phyloP scores from a whole-genome alignment of 2,888 invertebrate genomes.

The Epirrhoe alternata region DNA sequence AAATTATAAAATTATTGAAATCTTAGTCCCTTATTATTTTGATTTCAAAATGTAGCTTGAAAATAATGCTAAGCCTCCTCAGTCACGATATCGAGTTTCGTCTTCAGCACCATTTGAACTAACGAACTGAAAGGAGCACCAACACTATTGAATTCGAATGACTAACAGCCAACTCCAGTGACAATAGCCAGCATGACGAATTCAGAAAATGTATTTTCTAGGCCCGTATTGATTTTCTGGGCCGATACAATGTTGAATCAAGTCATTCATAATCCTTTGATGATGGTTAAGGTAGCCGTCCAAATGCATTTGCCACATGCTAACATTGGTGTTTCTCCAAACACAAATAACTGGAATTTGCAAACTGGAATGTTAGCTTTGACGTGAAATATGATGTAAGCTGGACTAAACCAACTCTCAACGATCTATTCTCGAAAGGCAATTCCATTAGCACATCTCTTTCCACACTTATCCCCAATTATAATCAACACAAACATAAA shows the following conservation, averaged over 20 bases:
- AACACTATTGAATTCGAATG: background rate
- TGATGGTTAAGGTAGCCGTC: no score
- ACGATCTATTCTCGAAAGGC: background rate
- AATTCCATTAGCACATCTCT: conserved; percentile 23
- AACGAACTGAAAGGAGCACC: background rate
- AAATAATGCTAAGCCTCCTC: background rate
- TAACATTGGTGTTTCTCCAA: no score
- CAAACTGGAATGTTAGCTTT: background rate
- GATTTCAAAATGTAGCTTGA: background rate
- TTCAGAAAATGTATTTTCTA: no score
- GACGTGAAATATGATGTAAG: background rate
- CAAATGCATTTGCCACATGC: no score
- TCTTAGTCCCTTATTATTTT: no score
- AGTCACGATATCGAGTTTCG: background rate
- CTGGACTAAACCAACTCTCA: background rate
- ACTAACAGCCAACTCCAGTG: background rate
- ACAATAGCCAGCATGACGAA: background rate
- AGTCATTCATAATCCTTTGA: no score
- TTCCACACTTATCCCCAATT: conserved; percentile 30
- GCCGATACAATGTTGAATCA: no score
- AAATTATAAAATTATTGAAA: no score
- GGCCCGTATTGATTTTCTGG: no score
- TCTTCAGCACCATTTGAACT: background rate
- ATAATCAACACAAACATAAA: conserved; percentile 34
- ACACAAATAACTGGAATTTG: no score